Conservation (phyloP, 2,888 invertebrate species). For the Syritta pipiens region DNA sequence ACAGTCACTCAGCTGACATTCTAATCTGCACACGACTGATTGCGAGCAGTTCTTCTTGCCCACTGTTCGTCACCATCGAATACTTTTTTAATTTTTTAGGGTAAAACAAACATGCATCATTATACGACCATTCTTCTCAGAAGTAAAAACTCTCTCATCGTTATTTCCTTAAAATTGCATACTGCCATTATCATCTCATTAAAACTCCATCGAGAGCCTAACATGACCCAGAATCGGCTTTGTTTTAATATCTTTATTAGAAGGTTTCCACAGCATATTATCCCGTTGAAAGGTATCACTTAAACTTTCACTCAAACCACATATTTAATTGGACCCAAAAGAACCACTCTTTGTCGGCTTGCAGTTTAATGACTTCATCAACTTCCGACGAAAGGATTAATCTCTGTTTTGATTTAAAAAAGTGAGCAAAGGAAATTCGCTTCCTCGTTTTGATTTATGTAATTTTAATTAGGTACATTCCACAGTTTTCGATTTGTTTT, state of each 20-base stretch:
- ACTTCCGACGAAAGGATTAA: slow-evolving; percentile 7
- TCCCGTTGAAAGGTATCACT: background rate
- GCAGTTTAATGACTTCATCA: slow-evolving; percentile 37
- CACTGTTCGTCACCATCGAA: too few relatives aligned
- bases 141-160: too few relatives aligned
- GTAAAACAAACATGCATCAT: too few relatives aligned
- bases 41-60: too few relatives aligned
- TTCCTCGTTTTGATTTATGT: slow-evolving; percentile 42
- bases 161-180: too few relatives aligned
- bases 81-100: too few relatives aligned
- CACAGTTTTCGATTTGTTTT: background rate
- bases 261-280: too few relatives aligned
- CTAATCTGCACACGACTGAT: too few relatives aligned
- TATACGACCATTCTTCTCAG: too few relatives aligned
- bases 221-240: background rate
- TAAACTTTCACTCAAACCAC: background rate
- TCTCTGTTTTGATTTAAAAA: background rate
- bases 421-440: background rate
- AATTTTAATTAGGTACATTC: slow-evolving; percentile 43
- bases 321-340: background rate
- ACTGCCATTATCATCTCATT: slow-evolving; percentile 4
- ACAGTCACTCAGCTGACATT: too few relatives aligned
- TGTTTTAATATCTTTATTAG: too few relatives aligned
- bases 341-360: background rate
- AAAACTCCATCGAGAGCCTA: slow-evolving; percentile 2